Base-by-base conservation (phyloP, 2,113 vertebrate species). In the Holacanthus passer region DNA sequence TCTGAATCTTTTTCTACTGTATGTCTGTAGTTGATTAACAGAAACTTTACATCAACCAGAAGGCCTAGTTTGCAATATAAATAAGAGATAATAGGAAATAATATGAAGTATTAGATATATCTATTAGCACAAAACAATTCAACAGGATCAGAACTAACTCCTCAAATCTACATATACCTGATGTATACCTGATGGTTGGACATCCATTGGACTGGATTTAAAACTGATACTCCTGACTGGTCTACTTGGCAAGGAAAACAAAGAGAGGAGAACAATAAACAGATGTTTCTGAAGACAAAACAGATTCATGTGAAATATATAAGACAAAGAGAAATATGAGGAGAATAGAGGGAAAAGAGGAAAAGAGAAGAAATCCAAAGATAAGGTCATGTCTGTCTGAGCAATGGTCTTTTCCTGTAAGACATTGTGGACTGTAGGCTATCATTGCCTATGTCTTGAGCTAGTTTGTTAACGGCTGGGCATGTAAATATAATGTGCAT, bases 261-360 rank as follows among this genome's bases (percentile, higher is more conserved):
- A 47, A 8, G 11, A 37, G 16, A 69, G 8, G 20, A 35, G 24
- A 74, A 52, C 53, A 41, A 74, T 45, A 27, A 60, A 48, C 60
- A 68, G 45, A 74, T 41, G 63, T 67, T 59, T 67, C 70, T 73
- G 19, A 58, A 47, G 77, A 56, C 14, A 68, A 43, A 76, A 48
- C 13, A 31, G 41, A 77, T 71, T 48, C 11, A 50, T 50, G 41
- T 62, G 65, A 20, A 32, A 31, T 37, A 60, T 41, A n/a, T n/a
- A 31, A 43, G 37, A 52, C 32, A 6, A 43, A 7, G 22, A 47
- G 31, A 55, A 63, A 31, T 35, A 17, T n/a, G 10, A 45, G 62
- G 20, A 45, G 3, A 12, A 31, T 12, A 41, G 39, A 41, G 8
- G 1, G 3, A 6, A 50, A 27, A 31, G 19, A 43, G 13, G 1